A percentile compares a stretch with the other conserved stretches of the same genome.
phyloP scores from a whole-genome alignment of 2,113 vertebrate species.

The Romanogobio albipinnatus region DNA sequence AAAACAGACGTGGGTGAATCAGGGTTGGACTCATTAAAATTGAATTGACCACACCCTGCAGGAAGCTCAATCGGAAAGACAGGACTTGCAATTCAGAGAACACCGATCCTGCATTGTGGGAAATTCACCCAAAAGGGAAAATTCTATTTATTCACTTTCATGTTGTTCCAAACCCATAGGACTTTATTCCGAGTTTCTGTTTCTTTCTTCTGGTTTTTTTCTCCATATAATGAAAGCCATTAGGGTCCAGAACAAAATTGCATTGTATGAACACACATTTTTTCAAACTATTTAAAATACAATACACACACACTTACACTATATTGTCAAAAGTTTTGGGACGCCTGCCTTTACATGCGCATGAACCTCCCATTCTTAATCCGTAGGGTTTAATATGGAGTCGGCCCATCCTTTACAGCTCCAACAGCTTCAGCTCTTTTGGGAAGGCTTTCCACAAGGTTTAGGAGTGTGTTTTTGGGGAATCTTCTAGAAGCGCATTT shows the following conservation, averaged over 20 bases:
- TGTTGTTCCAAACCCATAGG: neutral
- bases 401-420: too few species aligned
- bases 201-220: neutral
- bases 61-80: neutral
- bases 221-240: neutral
- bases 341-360: too few species aligned
- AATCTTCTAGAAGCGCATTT: too few species aligned
- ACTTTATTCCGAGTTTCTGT: neutral
- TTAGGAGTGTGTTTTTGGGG: too few species aligned
- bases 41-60: neutral
- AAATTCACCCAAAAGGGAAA: neutral
- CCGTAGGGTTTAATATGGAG: too few species aligned
- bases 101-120: too few species aligned
- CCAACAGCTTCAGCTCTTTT: too few species aligned
- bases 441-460: too few species aligned
- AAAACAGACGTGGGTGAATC: constrained; percentile 5
- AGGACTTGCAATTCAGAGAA: neutral
- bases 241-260: neutral
- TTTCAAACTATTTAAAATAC: neutral
- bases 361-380: too few species aligned
- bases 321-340: too few species aligned
- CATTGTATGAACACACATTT: neutral
- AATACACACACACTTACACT: too few species aligned
- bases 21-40: neutral
- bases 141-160: neutral